Percentiles rank a stretch among this genome's conserved stretches.
These are phyloP conservation scores for Atta cephalotes DNA, from an alignment of 1,140 invertebrate species.

Conservation along the genomic window DNA sequence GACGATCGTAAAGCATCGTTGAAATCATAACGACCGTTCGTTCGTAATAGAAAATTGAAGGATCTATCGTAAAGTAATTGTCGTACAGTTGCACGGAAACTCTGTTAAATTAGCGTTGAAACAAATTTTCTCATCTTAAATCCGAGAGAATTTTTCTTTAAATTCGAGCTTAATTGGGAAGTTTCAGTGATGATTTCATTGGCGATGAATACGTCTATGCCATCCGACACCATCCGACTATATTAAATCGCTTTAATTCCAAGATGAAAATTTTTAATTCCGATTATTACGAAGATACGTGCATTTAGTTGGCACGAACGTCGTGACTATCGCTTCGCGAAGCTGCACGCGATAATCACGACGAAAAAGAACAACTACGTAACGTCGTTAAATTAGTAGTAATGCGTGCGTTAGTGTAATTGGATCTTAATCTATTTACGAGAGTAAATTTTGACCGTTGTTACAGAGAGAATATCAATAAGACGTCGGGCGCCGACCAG, in stretches of 20 bases:
- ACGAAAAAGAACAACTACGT: not conserved
- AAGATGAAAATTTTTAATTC: constrained; percentile 9
- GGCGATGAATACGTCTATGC: not conserved
- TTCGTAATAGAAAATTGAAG: not conserved
- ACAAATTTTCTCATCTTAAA: not conserved
- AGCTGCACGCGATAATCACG: not conserved
- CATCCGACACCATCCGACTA: not conserved
- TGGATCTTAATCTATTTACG: constrained; percentile 4
- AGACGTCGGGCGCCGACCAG: not conserved
- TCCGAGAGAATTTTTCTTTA: not conserved
- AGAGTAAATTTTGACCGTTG: constrained; percentile 12
- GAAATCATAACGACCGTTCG: not conserved
- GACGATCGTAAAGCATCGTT: not conserved
- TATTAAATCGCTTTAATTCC: constrained; percentile 38
- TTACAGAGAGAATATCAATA: constrained; percentile 15
- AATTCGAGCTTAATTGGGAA: not conserved
- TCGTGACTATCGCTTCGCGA: not conserved
- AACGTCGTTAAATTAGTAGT: constrained; percentile 25
- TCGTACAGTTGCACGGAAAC: not conserved
- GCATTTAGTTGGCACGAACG: constrained; percentile 15
- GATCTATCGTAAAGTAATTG: not conserved
- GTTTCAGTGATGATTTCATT: not conserved
- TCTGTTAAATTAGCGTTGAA: not conserved
- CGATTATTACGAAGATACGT: not conserved
- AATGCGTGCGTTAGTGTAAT: not conserved